Evolutionary conservation across 2,113 vertebrate species (phyloP).

Genomic region (Perognathus longimembris): DNA sequence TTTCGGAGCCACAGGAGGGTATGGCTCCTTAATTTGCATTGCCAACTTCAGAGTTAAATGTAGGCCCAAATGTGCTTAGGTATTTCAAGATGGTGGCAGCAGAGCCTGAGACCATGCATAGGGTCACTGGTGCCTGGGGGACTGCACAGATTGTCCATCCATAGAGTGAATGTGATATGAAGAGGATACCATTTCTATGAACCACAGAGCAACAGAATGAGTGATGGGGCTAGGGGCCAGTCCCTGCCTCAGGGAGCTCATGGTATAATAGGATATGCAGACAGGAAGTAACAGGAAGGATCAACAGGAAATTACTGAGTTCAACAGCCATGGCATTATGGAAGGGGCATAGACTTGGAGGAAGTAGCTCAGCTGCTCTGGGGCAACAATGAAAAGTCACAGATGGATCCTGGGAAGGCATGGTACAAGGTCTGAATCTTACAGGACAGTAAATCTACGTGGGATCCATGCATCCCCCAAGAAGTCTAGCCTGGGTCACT

Average conservation of each 20-base stretch:
- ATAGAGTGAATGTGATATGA: no score
- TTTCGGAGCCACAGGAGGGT: rapidly evolving
- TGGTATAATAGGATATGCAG: background rate
- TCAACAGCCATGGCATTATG: rapidly evolving
- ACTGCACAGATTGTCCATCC: rapidly evolving
- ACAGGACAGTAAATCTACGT: rapidly evolving
- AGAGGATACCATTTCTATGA: background rate
- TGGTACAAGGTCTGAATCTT: background rate
- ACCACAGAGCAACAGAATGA: rapidly evolving
- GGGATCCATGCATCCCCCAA: background rate
- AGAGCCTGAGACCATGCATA: rapidly evolving
- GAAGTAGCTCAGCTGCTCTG: background rate
- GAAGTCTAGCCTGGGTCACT: background rate
- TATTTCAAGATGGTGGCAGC: background rate
- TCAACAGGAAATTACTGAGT: background rate
- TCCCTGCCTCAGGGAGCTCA: background rate
- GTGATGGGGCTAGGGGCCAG: background rate
- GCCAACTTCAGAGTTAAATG: background rate
- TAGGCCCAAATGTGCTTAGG: background rate
- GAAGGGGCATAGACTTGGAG: no score
- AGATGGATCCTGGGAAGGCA: background rate
- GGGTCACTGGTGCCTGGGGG: no score
- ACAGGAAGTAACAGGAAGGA: background rate
- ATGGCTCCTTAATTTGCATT: background rate
- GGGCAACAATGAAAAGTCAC: background rate